A percentile compares a stretch with the other conserved stretches of the same genome.
Evolutionary conservation across 2,797 vertebrate species (phyloP).

Genomic region (Erethizon dorsatum): DNA sequence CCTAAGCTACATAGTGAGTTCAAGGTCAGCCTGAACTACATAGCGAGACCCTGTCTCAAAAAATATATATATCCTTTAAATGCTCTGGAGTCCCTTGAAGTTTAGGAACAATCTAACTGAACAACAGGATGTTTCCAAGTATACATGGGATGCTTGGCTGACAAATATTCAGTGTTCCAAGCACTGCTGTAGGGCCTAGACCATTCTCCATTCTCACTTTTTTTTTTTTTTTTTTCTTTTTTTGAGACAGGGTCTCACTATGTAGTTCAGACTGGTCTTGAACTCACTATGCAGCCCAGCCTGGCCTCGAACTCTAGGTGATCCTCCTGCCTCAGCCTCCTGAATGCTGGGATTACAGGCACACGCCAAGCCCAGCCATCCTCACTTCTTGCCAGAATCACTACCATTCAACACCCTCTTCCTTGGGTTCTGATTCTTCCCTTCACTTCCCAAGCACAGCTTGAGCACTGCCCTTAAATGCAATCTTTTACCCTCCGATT

Average conservation of each 20-base stretch:
- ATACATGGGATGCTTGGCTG: neutral
- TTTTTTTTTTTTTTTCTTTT: too few relatives aligned
- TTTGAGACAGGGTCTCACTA: too few relatives aligned
- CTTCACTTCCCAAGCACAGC: neutral
- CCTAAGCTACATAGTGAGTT: too few relatives aligned
- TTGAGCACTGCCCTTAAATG: neutral
- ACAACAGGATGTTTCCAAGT: neutral
- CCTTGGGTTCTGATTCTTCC: neutral
- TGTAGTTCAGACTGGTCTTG: too few relatives aligned
- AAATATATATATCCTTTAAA: neutral
- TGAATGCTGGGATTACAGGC: too few relatives aligned
- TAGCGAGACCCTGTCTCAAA: too few relatives aligned
- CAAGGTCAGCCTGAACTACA: too few relatives aligned
- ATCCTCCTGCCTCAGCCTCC: too few relatives aligned
- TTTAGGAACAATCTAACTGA: neutral
- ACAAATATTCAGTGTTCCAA: conserved; percentile 8
- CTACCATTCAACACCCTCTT: neutral
- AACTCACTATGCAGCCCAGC: too few relatives aligned
- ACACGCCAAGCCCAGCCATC: neutral
- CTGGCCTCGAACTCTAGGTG: too few relatives aligned
- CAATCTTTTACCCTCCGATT: neutral
- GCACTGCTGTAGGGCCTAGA: neutral
- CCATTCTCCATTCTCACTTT: too few relatives aligned
- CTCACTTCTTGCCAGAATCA: neutral
- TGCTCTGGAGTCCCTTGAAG: neutral